Evolutionary conservation across 2,797 vertebrate genomes (phyloP), one percentile per base, ranked within the genome.

Genomic region (Oophaga sylvatica): DNA sequence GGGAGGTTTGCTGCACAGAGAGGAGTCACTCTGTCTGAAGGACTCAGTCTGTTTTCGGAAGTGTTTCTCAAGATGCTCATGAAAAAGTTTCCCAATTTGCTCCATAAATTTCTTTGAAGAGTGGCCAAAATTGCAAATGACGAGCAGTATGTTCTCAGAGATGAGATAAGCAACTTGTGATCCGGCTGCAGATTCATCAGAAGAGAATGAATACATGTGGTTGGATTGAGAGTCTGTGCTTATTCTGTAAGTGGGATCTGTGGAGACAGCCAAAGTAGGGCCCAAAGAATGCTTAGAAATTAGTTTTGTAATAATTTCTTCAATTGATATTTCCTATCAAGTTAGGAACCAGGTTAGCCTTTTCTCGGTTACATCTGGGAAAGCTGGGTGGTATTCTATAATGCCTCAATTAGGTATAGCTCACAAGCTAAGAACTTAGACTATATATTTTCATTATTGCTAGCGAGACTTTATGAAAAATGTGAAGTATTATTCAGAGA

Each of bases 21-120:
- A 84, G 79, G 90, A 77, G 84, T 77, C 91, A 57, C 83, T 29
- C 26, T 15, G 79, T 48, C 59, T 79, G 87, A 82, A 57, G 59
- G 70, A 41, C 78, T 70, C 20, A 10, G 60, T 76, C 41, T 80
- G 41, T 76, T 82, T 84, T 56, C 83, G 81, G 65, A 80, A 80
- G 65, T 84, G 45, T 88, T 84, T 80, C 45, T 78, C 60, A 83
- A 83, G 60, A 87, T 35, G 71, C 59, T 83, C 13, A 53, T 83
- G 85, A 83, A 76, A 68, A n/a, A 29, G 19, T 85, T 78, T 80
- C 78, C 65, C 35, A 87, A 75, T 89, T 81, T 81, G 22, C 86
- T 90, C 59, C 17, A 71, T 79, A 77, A 84, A 80, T 35, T n/a
- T 53, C 82, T 88, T 88, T 88, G 83, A 88, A 88, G 87, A 16